A percentile compares a stretch with the other conserved stretches of the same genome.
Conservation (phyloP, 2,113 vertebrate genomes). For the Eurypyga helias region DNA sequence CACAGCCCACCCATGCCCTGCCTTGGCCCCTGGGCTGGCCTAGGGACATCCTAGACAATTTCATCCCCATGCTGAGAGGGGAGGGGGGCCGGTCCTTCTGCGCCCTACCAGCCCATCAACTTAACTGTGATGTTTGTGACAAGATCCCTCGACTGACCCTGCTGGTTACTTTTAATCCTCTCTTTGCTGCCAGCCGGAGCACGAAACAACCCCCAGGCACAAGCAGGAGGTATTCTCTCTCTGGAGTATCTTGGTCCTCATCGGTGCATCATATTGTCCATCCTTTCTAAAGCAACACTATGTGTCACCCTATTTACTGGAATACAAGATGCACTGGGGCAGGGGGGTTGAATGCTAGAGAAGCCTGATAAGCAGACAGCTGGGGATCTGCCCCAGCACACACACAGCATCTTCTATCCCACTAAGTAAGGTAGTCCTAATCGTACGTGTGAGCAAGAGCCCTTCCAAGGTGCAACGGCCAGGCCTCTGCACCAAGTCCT, state of each 20-base stretch:
- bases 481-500: background rate
- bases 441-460: conserved; percentile 33
- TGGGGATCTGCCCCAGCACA: background rate
- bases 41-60: background rate
- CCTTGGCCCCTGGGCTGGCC: background rate
- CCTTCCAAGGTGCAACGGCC: background rate
- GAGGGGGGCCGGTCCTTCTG: background rate
- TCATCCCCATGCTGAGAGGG: background rate
- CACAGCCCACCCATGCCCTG: background rate
- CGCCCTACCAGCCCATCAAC: background rate
- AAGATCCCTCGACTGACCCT: conserved; percentile 72
- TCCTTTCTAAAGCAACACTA: conserved; percentile 36
- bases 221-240: conserved; percentile 93
- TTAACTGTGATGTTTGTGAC: conserved; percentile 24
- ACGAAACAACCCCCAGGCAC: conserved; percentile 92
- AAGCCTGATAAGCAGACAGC: background rate
- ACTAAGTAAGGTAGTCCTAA: conserved; percentile 28
- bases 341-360: background rate
- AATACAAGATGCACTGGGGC: conserved; percentile 55
- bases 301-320: conserved; percentile 65
- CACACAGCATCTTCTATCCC: conserved; percentile 50
- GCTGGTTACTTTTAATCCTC: conserved; percentile 80
- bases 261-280: conserved; percentile 38
- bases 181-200: conserved; percentile 88
- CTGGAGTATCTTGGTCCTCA: conserved; percentile 61